A percentile compares a stretch with the other conserved stretches of the same genome.
phyloP scores from a whole-genome alignment of 2,113 vertebrate genomes.

The Eptesicus fuscus region DNA sequence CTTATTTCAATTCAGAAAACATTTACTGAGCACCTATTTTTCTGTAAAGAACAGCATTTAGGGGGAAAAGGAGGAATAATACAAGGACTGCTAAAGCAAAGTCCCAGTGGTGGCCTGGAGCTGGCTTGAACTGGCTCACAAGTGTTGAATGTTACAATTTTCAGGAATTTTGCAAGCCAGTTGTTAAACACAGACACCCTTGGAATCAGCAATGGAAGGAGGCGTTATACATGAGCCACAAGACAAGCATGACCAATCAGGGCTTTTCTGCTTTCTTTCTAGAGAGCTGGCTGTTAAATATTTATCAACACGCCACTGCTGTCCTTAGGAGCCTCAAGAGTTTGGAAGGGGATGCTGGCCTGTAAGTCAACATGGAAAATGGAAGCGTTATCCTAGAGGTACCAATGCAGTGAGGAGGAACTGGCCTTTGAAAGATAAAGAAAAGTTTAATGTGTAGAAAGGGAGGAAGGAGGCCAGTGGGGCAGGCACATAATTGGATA shows the following conservation, averaged over 20 bases:
- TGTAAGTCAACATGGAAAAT: neutral
- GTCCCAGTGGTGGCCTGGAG: neutral
- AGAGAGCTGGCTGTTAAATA: neutral
- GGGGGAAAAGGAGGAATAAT: neutral
- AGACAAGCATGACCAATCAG: neutral
- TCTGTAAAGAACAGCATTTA: neutral
- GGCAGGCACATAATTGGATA: neutral
- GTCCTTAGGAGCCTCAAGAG: neutral
- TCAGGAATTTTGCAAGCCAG: neutral
- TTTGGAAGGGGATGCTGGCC: neutral
- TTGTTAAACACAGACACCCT: neutral
- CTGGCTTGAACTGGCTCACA: neutral
- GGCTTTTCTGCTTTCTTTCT: neutral
- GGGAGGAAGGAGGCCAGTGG: neutral
- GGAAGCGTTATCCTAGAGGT: neutral
- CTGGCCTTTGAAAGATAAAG: neutral
- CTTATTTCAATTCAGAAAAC: neutral
- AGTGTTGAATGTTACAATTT: neutral
- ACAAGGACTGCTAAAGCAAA: neutral
- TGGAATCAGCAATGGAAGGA: neutral
- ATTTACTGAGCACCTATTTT: neutral
- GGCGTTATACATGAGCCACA: neutral
- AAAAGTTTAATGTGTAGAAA: neutral
- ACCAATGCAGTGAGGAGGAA: neutral
- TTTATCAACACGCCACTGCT: neutral